Evolutionary conservation across 2,797 vertebrate species (phyloP), one percentile per base, ranked within the genome.

Genomic region (Sphaeramia orbicularis): DNA sequence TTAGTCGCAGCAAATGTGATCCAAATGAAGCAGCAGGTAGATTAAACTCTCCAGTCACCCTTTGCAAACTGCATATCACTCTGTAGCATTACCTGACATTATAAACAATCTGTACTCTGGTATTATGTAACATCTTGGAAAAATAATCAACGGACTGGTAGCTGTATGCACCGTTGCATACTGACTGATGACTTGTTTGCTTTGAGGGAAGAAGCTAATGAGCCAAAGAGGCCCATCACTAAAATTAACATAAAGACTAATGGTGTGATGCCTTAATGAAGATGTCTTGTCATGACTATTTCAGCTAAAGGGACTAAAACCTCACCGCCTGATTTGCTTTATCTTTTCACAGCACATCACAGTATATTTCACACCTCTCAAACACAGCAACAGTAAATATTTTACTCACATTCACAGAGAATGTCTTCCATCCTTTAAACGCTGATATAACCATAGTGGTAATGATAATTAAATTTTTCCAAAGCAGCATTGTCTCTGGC

Each of bases 341-440:
- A 58, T 49, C 10, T 21, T 66, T 51, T 48, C 40, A 48, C 41
- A 69, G 32, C 41, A 49, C 42, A 74, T 3, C 10, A 13, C 50
- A 42, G 7, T 37, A 12, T 57, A 76, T 76, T 51, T 47, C 18
- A 15, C 42, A 48, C 65, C 12, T 19, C 40, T 59, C 49, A 61
- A 55, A 64, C 40, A 57, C 36, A 37, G 38, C 37, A 58, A 50
- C 37, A 44, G 37, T 16, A 53, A 44, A 57, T 60, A 1, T 60
- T 81, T 64, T 40, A 52, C 32, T 51, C 27, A 37, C 32, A 21
- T 10, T 55, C 58, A 58, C 44, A 52, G 15, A 74, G 51, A 79
- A 80, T 37, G 87, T 92, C 86, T 90, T 92, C 86, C 87, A 81
- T 88, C 53, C 69, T 69, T 53, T 36, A 7, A 70, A 67, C 10